Conservation (phyloP, 2,888 invertebrate genomes). For the Drosophila subquinaria region DNA sequence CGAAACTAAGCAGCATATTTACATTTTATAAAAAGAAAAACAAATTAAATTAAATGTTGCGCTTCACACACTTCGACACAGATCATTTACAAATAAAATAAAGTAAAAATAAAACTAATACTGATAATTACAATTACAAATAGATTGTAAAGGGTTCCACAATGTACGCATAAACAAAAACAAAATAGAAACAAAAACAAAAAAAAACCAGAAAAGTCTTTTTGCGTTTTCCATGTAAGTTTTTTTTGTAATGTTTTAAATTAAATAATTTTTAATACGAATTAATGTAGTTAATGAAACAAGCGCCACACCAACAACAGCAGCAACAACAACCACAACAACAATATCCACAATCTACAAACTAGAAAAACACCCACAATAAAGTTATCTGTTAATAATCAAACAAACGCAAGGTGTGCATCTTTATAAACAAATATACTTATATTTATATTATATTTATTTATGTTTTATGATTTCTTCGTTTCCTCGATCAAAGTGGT, state of each 20-base stretch:
- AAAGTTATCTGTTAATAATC: constrained; percentile 73
- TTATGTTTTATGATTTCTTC: constrained; percentile 30
- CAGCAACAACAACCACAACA: constrained; percentile 27
- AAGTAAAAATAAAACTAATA: constrained; percentile 55
- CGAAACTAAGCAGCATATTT: constrained; percentile 41
- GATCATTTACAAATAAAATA: constrained; percentile 29
- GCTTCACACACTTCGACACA: constrained; percentile 25
- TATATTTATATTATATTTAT: constrained; percentile 32
- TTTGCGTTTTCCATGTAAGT: constrained; percentile 60
- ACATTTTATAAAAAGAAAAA: constrained; percentile 50
- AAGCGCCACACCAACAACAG: constrained; percentile 30
- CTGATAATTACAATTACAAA: constrained; percentile 70
- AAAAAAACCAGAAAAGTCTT: constrained; percentile 56
- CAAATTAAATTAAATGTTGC: constrained; percentile 44
- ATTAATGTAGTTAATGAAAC: constrained; percentile 42
- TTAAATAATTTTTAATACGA: constrained; percentile 49
- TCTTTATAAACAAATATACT: constrained; percentile 11
- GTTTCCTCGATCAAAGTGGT: constrained; percentile 52
- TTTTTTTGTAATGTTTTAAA: constrained; percentile 48
- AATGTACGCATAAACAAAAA: constrained; percentile 40
- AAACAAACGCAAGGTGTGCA: constrained; percentile 34
- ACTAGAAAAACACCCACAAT: constrained; percentile 39
- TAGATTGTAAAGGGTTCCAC: constrained; percentile 59
- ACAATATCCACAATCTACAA: constrained; percentile 43
- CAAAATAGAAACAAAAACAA: constrained; percentile 4